phyloP scores from a whole-genome alignment of 1,140 invertebrate genomes.

The Drosophila bocqueti region DNA sequence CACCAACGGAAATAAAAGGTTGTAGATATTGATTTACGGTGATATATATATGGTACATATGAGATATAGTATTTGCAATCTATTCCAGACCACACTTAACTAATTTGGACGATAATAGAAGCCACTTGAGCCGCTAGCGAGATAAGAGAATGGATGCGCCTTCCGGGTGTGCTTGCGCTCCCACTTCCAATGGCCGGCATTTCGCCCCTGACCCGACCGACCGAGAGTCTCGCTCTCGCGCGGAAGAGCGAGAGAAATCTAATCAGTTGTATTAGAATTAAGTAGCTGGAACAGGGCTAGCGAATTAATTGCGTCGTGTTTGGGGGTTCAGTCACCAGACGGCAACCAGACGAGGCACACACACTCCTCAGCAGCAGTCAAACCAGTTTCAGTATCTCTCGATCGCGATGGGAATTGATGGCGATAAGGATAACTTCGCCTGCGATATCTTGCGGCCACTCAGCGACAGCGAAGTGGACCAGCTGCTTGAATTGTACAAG shows the following conservation, averaged over 20 bases:
- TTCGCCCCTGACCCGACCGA: neutral
- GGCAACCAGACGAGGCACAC: slow-evolving; percentile 1
- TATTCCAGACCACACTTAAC: slow-evolving; percentile 13
- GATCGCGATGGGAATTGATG: slow-evolving; percentile 42
- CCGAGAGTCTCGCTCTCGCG: neutral
- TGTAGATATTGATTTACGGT: neutral
- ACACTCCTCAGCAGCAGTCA: neutral
- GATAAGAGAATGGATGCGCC: neutral
- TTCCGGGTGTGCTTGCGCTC: slow-evolving; percentile 3
- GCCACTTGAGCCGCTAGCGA: neutral
- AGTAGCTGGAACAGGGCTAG: slow-evolving; percentile 24
- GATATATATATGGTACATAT: neutral
- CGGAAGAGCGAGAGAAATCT: slow-evolving; percentile 49
- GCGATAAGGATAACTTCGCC: slow-evolving; percentile 41
- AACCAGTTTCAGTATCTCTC: neutral
- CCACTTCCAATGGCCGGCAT: neutral
- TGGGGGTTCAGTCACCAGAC: slow-evolving; percentile 18
- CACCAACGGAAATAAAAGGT: neutral
- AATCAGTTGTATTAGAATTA: slow-evolving; percentile 64
- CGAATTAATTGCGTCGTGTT: slow-evolving; percentile 18
- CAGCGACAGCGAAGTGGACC: slow-evolving; percentile 61
- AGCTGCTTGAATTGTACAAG: slow-evolving; percentile 65
- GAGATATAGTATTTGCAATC: neutral
- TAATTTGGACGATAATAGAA: slow-evolving; percentile 4
- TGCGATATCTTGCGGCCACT: slow-evolving; percentile 71